Evolutionary conservation across 2,888 invertebrate species (phyloP).

Genomic region (Dorcus hopei): DNA sequence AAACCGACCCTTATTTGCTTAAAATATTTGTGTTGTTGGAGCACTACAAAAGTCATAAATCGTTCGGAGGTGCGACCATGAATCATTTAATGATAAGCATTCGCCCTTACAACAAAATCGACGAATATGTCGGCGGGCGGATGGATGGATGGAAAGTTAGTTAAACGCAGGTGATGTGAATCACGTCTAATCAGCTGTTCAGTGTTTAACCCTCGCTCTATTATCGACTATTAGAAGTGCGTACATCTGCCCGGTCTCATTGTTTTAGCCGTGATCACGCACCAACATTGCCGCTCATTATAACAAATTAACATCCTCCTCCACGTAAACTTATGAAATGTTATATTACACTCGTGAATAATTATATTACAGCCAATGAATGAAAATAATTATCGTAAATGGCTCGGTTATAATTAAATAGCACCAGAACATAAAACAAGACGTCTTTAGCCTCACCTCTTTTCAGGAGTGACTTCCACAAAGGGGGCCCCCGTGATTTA

Average conservation of each 20-base stretch:
- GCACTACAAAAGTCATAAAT: neutral
- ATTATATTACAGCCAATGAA: neutral
- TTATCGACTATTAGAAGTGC: slow-evolving; percentile 18
- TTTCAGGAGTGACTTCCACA: slow-evolving; percentile 3
- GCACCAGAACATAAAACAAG: slow-evolving; percentile 13
- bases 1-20: too few relatives aligned
- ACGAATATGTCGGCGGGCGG: too few relatives aligned
- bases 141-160: too few relatives aligned
- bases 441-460: slow-evolving; percentile 12
- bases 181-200: slow-evolving; percentile 22
- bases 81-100: neutral
- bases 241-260: slow-evolving; percentile 29
- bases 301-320: too few relatives aligned
- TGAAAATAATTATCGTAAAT: neutral
- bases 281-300: neutral
- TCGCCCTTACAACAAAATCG: neutral
- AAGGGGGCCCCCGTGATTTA: slow-evolving; percentile 7
- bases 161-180: slow-evolving; percentile 18
- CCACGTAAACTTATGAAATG: too few relatives aligned
- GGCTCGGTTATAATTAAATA: slow-evolving; percentile 12
- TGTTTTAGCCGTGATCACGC: slow-evolving; percentile 29
- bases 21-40: too few relatives aligned
- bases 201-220: slow-evolving; percentile 15
- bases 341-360: neutral
- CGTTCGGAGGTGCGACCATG: neutral